Percentiles rank a stretch among this genome's conserved stretches.
Conservation (phyloP, 2,888 invertebrate species). For the Rotaria magnacalcarata region DNA sequence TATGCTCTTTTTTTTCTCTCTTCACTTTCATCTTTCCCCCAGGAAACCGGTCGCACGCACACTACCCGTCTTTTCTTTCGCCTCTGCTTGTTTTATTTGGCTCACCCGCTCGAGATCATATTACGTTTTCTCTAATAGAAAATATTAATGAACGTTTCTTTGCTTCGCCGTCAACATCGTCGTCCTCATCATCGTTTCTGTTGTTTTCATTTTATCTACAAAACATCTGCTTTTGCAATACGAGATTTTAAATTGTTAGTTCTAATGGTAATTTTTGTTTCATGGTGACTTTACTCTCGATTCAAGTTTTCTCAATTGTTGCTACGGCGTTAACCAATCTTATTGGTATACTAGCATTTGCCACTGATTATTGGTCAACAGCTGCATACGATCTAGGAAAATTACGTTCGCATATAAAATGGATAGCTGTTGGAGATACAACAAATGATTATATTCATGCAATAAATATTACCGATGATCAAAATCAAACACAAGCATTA, state of each 20-base stretch:
- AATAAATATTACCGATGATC: neutral
- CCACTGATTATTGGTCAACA: conserved; percentile 31
- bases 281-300: conserved; percentile 19
- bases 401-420: neutral
- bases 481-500: neutral
- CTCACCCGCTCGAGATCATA: conserved; percentile 22
- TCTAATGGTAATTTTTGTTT: neutral
- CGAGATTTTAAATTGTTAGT: neutral
- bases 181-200: neutral
- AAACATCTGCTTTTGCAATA: neutral
- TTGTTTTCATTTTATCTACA: conserved; percentile 10
- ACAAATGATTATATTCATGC: neutral
- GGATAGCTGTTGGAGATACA: neutral
- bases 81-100: conserved; percentile 4
- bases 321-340: neutral
- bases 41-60: conserved; percentile 7
- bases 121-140: conserved; percentile 28
- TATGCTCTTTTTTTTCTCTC: conserved; percentile 12
- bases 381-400: neutral
- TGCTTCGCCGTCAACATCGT: conserved; percentile 4
- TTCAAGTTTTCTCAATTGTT: conserved; percentile 10
- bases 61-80: neutral
- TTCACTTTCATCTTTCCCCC: conserved; percentile 1
- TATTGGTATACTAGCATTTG: neutral
- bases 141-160: conserved; percentile 29